Percentiles rank a stretch among this genome's conserved stretches.
phyloP scores from a whole-genome alignment of 2,113 vertebrate species.

The Carassius gibelio region DNA sequence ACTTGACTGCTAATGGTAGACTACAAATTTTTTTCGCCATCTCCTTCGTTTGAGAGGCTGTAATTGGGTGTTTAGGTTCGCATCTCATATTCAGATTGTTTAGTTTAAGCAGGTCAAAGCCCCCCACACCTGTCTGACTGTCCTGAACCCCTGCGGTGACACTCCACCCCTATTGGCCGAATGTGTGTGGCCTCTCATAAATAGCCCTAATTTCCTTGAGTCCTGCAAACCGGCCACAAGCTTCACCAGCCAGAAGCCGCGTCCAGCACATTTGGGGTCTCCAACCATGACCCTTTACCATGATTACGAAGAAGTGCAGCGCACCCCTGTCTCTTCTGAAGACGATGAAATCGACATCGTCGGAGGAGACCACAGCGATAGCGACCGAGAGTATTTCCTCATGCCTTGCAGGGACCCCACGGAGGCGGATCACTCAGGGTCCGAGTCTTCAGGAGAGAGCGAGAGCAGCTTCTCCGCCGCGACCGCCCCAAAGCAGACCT shows the following conservation, averaged over 20 bases:
- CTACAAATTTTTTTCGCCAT: background rate
- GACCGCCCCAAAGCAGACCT: constrained; percentile 49
- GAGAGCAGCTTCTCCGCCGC: constrained; percentile 70
- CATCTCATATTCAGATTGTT: background rate
- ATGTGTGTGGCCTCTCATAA: constrained; percentile 66
- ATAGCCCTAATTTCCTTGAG: constrained; percentile 61
- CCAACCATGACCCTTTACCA: constrained; percentile 73
- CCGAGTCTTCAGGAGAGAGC: constrained; percentile 70
- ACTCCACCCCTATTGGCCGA: constrained; percentile 74
- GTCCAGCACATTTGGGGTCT: constrained; percentile 11
- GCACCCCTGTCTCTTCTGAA: constrained; percentile 56
- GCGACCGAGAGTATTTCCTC: constrained; percentile 48
- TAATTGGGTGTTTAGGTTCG: background rate
- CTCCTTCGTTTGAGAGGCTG: background rate
- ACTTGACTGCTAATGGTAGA: background rate
- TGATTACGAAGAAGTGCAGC: constrained; percentile 65
- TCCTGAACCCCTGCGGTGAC: constrained; percentile 63
- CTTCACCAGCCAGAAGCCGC: background rate
- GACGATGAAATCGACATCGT: constrained; percentile 74
- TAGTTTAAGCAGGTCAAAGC: constrained; percentile 34
- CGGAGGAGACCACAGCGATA: constrained; percentile 66
- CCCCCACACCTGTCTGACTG: constrained; percentile 55
- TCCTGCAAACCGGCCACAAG: constrained; percentile 38
- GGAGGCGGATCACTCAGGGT: constrained; percentile 63
- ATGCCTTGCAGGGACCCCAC: constrained; percentile 20